These are phyloP conservation scores for Ophonus ardosiacus DNA, from an alignment of 2,888 invertebrate species.

Conservation along the genomic window DNA sequence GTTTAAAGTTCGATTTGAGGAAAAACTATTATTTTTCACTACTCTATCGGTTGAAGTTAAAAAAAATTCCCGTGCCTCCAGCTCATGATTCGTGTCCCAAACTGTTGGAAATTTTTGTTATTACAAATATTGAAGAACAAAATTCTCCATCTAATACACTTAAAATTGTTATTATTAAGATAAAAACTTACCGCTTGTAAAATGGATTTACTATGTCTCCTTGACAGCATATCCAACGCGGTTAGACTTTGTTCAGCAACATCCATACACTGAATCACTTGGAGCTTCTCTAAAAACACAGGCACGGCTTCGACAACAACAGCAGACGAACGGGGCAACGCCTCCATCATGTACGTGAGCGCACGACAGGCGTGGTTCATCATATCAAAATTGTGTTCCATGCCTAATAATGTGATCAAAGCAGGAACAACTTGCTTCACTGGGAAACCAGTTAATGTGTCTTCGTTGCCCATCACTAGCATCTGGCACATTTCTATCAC, in stretches of 20 bases:
- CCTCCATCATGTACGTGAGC: conserved; percentile 99
- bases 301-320: conserved; percentile 98
- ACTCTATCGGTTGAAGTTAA: too few species aligned
- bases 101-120: too few species aligned
- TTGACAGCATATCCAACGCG: conserved; percentile 97
- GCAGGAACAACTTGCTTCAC: conserved; percentile 98
- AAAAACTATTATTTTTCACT: too few species aligned
- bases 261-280: conserved; percentile 99
- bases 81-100: too few species aligned
- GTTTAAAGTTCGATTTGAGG: too few species aligned
- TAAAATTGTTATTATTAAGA: too few species aligned
- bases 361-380: conserved; percentile 99
- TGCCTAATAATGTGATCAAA: conserved; percentile 92
- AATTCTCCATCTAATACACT: too few species aligned
- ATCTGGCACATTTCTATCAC: conserved; percentile 99
- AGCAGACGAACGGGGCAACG: conserved; percentile 95
- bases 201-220: conserved; percentile 97
- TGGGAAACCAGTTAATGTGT: conserved; percentile 98
- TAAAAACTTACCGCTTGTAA: conserved; percentile 86
- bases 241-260: conserved; percentile 99
- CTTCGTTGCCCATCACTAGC: conserved; percentile 99
- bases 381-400: conserved; percentile 99
- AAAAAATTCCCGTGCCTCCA: too few species aligned
- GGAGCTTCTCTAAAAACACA: conserved; percentile 96
- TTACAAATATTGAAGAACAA: too few species aligned